These are phyloP conservation scores for Numida meleagris DNA, from an alignment of 2,113 vertebrate genomes.

Conservation along the genomic window DNA sequence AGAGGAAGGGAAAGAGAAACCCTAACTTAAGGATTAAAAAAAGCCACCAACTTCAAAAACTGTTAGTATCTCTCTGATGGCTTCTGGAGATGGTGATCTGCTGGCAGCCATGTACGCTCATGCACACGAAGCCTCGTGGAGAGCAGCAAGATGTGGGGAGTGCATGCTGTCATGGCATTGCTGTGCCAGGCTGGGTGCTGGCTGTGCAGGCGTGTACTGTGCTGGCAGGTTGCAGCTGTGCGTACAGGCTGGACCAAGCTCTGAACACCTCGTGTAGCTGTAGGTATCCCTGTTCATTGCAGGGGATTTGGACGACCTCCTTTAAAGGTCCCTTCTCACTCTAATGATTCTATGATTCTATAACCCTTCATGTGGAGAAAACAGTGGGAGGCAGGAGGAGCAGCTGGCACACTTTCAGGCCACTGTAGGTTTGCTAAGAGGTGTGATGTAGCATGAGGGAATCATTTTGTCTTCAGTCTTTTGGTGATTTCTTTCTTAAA, in stretches of 20 bases:
- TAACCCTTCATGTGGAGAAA: no score
- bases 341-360: no score
- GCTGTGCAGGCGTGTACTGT: background rate
- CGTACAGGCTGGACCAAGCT: no score
- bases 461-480: background rate
- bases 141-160: background rate
- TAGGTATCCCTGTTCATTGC: no score
- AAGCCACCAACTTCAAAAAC: accelerated
- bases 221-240: background rate
- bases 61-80: background rate
- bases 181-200: accelerated
- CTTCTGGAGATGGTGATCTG: background rate
- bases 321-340: no score
- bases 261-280: no score
- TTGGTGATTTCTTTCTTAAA: background rate
- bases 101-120: background rate
- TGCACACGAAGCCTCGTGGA: background rate
- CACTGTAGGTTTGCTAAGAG: no score
- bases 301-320: no score
- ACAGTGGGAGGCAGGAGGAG: no score
- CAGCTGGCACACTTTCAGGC: no score
- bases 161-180: background rate
- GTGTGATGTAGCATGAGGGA: background rate
- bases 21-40: background rate
- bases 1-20: background rate